Percentiles rank a stretch among this genome's conserved stretches.
Evolutionary conservation across 2,113 vertebrate species (phyloP).

Genomic region (Rostratula benghalensis): DNA sequence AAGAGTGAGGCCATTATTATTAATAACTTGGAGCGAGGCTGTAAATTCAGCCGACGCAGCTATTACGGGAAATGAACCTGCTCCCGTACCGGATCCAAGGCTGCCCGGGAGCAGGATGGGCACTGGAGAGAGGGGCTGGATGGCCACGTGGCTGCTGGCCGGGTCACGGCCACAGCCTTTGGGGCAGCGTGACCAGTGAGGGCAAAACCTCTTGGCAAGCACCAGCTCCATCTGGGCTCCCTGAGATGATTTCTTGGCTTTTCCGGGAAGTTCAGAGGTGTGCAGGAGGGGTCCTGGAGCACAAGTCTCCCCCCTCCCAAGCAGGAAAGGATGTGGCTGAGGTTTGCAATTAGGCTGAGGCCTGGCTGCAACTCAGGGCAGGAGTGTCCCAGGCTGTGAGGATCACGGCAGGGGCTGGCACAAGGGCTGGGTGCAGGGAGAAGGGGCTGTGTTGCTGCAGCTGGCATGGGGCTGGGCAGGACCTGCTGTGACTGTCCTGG

Average conservation of each 20-base stretch:
- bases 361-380: neutral
- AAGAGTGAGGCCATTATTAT: conserved; percentile 54
- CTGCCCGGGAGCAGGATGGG: neutral
- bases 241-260: neutral
- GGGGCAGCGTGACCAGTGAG: accelerated
- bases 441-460: neutral
- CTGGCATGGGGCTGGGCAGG: neutral
- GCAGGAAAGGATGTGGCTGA: neutral
- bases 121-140: neutral
- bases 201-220: neutral
- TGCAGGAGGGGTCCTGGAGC: neutral
- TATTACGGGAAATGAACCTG: conserved; percentile 16
- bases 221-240: neutral
- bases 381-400: neutral
- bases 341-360: neutral
- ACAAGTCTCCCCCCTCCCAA: neutral
- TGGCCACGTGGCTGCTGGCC: accelerated
- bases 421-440: neutral
- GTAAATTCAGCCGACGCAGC: conserved; percentile 45
- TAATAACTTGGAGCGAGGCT: conserved; percentile 41
- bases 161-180: accelerated
- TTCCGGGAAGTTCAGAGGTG: neutral
- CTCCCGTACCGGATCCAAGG: neutral
- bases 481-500: accelerated
- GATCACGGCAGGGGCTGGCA: accelerated